A percentile compares a stretch with the other conserved stretches of the same genome.
Conservation (phyloP, 1,140 invertebrate species). For the Pseudomyrmex cubaensis region DNA sequence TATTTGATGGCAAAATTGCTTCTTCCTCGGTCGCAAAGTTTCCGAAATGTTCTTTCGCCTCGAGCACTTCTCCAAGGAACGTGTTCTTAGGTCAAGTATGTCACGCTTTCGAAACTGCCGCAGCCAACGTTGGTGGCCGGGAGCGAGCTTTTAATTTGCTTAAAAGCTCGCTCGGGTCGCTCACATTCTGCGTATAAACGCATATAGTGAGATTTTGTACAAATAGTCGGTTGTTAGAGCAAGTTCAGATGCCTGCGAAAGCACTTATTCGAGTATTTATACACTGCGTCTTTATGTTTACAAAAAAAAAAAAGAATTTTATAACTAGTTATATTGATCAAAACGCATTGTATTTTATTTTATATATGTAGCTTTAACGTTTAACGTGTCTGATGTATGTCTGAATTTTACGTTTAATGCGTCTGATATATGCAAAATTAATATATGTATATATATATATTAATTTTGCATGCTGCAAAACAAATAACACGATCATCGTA, state of each 20-base stretch:
- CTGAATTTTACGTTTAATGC: not conserved
- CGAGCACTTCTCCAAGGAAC: slow-evolving; percentile 26
- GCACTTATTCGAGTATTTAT: too few relatives aligned
- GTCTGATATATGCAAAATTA: not conserved
- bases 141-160: slow-evolving; percentile 21
- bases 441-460: not conserved
- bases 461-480: not conserved
- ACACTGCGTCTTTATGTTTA: too few relatives aligned
- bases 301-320: too few relatives aligned
- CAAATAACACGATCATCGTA: too few relatives aligned
- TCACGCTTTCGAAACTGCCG: slow-evolving; percentile 30
- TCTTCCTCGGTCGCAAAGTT: slow-evolving; percentile 15
- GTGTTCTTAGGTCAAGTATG: slow-evolving; percentile 26
- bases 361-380: not conserved
- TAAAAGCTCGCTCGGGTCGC: slow-evolving; percentile 14
- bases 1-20: slow-evolving; percentile 26
- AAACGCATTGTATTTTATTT: too few relatives aligned
- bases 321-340: too few relatives aligned
- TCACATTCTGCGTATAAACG: slow-evolving; percentile 5
- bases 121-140: slow-evolving; percentile 10
- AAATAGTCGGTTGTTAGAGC: not conserved
- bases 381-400: not conserved
- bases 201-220: slow-evolving; percentile 5
- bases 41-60: slow-evolving; percentile 33
- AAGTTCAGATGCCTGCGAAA: too few relatives aligned